Base-by-base conservation (phyloP, 2,797 vertebrate genomes). In the Aldrovandia affinis region DNA sequence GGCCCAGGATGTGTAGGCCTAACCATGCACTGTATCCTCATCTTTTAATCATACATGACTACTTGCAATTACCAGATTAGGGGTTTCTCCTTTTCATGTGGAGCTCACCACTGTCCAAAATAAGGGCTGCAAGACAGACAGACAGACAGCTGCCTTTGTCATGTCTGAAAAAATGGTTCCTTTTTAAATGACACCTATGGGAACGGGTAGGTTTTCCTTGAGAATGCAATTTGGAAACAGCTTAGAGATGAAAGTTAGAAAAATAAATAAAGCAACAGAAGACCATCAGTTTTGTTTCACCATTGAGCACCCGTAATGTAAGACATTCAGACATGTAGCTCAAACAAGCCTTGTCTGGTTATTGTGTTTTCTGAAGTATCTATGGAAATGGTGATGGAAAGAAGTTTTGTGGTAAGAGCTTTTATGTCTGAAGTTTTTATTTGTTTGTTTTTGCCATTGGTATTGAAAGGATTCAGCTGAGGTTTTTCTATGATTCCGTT, bases 121-220 rank as follows among this genome's bases (percentile, higher is more conserved):
- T 68, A 82, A 42, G 73, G 47, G 39, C 61, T 20, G 28, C 47
- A 81, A 63, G 33, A 33, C 33, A 65, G 33, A 52, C 52, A 1
- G 78, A 87, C 94, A 94, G 92, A 95, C 93, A 93, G 59, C 91
- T 91, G 94, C 91, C 92, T 93, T 90, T 94, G 93, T 87, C 89
- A 94, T 89, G 87, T 93, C 79, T 54, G n/a, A 94, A 93, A 93
- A 90, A 93, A 77, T 90, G 90, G 92, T 91, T 94, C 93, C 93
- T 91, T 94, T 92, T 92, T 94, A 93, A 95, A 93, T 94, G 92
- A 94, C 92, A 94, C 93, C 92, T 93, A 90, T 89, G 92, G 93
- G 90, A 93, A 93, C 92, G 89, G 90, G 89, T 90, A 89, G 89
- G 92, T 90, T 93, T 92, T 87, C 88, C 91, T 93, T 91, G 83